Conservation (phyloP, 2,797 vertebrate species). For the Denticeps clupeoides region DNA sequence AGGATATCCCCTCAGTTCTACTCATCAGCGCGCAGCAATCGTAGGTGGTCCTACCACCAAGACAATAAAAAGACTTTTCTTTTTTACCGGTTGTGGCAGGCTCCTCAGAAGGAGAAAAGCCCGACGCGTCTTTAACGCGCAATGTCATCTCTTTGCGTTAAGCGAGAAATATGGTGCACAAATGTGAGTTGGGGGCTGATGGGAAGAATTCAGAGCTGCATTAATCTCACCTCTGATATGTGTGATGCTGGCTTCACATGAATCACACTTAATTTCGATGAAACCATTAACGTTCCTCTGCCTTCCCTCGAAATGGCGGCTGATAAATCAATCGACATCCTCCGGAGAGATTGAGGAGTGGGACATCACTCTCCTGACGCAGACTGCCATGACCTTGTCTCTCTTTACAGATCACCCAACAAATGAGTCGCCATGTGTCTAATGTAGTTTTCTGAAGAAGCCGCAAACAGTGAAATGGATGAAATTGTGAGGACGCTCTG, state of each 20-base stretch:
- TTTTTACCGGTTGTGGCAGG: not conserved
- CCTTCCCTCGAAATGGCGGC: slow-evolving; percentile 52
- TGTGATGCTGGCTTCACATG: slow-evolving; percentile 46
- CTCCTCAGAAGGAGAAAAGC: slow-evolving; percentile 16
- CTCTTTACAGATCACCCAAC: slow-evolving; percentile 44
- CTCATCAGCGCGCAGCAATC: slow-evolving; percentile 6
- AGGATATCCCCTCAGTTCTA: slow-evolving; percentile 6
- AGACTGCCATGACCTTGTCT: slow-evolving; percentile 30
- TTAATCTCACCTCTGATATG: slow-evolving; percentile 51
- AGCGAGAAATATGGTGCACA: slow-evolving; percentile 48
- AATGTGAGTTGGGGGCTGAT: slow-evolving; percentile 21
- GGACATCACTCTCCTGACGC: slow-evolving; percentile 32
- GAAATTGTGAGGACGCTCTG: too few species aligned
- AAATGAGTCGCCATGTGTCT: slow-evolving; percentile 36
- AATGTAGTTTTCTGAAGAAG: slow-evolving; percentile 13
- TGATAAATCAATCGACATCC: slow-evolving; percentile 54
- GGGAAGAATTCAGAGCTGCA: slow-evolving; percentile 34
- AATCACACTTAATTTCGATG: slow-evolving; percentile 54
- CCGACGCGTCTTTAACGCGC: slow-evolving; percentile 16
- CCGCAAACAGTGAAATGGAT: too few species aligned
- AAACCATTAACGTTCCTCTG: slow-evolving; percentile 50
- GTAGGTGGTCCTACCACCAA: slow-evolving; percentile 11
- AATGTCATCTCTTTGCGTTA: slow-evolving; percentile 41
- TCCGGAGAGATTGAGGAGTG: slow-evolving; percentile 30
- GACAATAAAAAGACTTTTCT: slow-evolving; percentile 1